Evolutionary conservation across 2,797 vertebrate genomes (phyloP), one percentile per base, ranked within the genome.

Genomic region (Pteronotus mesoamericanus): DNA sequence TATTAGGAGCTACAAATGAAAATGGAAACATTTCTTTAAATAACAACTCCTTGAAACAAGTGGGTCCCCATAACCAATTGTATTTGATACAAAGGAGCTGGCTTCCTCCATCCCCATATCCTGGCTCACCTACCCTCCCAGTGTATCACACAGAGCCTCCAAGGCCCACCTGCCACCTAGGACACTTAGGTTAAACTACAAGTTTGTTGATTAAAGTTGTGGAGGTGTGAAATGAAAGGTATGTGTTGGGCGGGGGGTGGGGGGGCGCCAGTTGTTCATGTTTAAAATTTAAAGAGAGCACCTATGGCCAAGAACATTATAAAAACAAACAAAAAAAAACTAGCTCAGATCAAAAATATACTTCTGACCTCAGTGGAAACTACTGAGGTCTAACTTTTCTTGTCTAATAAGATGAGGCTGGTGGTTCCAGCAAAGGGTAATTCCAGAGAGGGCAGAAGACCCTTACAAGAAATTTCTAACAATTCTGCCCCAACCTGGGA

Each of bases 241-340:
- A 61, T 22, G 5, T 42, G 9, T 32, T 39, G 14, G 0, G 9
- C 21, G 51, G 2, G 24, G 9, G 0, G 51, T 2, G 24, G 9
- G 0, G 9, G 2, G 0, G 8, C 2, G 42, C 15, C 32, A 26
- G 55, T 22, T 61, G 59, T 32, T 75, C 26, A 34, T 37, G 14
- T 37, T 79, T 89, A 55, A 77, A 68, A 66, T 24, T 85, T 82
- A 80, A 94, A 68, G 10, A 34, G 18, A 71, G 71, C 32, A 89
- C n/a, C 3, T 68, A 55, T 2, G 32, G 37, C 32, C 79, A 85
- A 82, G 61, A 46, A 51, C 48, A 53, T 29, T 59, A 29, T 29
- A 61, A 26, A 29, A 44, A 72, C n/a, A n/a, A n/a, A n/a, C n/a
- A n/a, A n/a, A 42, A 75, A 24, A 94, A 86, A 93, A 32, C 10